Evolutionary conservation across 2,888 invertebrate species (phyloP).

Genomic region (Trisateles emortualis): DNA sequence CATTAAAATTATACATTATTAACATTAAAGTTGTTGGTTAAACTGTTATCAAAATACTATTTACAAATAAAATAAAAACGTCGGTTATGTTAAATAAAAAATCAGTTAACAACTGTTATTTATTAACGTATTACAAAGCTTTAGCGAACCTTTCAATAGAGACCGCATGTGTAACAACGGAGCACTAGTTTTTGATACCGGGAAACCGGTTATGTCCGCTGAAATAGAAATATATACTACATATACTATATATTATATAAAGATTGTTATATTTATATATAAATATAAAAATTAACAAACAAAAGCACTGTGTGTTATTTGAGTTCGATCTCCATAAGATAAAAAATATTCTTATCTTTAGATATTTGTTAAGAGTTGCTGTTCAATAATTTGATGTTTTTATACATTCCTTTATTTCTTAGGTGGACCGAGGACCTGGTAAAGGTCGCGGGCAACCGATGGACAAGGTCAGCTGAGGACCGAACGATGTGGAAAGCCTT

Average conservation of each 20-base stretch:
- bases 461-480: no score
- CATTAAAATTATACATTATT: not conserved
- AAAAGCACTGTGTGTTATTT: no score
- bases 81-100: not conserved
- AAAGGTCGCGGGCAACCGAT: no score
- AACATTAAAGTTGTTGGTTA: constrained; percentile 3
- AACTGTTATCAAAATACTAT: not conserved
- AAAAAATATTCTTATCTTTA: no score
- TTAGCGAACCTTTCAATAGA: constrained; percentile 80
- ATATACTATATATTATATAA: constrained; percentile 1
- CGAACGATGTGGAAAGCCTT: no score
- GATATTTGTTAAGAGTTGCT: no score
- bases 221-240: constrained; percentile 53
- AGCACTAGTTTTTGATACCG: constrained; percentile 75
- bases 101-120: constrained; percentile 11
- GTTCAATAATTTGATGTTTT: no score
- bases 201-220: constrained; percentile 76
- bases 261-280: not conserved
- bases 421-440: no score
- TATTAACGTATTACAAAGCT: constrained; percentile 2
- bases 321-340: no score
- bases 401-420: no score
- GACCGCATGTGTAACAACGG: constrained; percentile 80
- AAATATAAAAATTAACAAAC: no score
- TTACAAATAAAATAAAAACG: not conserved